A percentile compares a stretch with the other conserved stretches of the same genome.
Conservation (phyloP, 2,797 vertebrate species). For the Microcaecilia unicolor region DNA sequence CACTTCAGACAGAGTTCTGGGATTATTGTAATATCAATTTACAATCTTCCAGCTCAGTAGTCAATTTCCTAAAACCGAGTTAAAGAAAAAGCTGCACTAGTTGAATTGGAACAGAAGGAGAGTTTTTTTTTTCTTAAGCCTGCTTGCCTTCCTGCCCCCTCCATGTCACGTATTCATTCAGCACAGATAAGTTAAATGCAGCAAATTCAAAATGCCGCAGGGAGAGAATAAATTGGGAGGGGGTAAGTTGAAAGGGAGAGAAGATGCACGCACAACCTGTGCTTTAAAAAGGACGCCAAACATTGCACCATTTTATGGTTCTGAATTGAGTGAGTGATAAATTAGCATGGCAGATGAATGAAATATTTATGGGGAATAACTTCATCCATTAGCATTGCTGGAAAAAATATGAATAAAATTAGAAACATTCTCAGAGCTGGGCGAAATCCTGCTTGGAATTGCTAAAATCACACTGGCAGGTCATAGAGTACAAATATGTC, state of each 20-base stretch:
- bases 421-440: neutral
- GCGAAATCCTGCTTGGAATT: neutral
- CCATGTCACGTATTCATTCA: neutral
- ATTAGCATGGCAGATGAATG: slow-evolving; percentile 36
- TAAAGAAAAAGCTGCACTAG: no score
- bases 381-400: slow-evolving; percentile 23
- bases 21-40: no score
- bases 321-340: slow-evolving; percentile 28
- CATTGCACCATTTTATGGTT: slow-evolving; percentile 14
- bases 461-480: neutral
- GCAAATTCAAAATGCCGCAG: no score
- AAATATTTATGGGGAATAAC: slow-evolving; percentile 44
- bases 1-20: no score
- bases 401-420: slow-evolving; percentile 11
- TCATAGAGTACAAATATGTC: fast-evolving
- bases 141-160: no score
- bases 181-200: neutral
- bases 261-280: neutral
- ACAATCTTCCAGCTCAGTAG: no score
- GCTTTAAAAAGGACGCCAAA: slow-evolving; percentile 13
- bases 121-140: no score
- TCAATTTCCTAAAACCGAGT: no score
- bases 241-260: no score
- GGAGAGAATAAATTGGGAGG: neutral
- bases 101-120: no score